These are phyloP conservation scores for Oryzias javanicus DNA, from an alignment of 2,113 vertebrate genomes.

Conservation along the genomic window DNA sequence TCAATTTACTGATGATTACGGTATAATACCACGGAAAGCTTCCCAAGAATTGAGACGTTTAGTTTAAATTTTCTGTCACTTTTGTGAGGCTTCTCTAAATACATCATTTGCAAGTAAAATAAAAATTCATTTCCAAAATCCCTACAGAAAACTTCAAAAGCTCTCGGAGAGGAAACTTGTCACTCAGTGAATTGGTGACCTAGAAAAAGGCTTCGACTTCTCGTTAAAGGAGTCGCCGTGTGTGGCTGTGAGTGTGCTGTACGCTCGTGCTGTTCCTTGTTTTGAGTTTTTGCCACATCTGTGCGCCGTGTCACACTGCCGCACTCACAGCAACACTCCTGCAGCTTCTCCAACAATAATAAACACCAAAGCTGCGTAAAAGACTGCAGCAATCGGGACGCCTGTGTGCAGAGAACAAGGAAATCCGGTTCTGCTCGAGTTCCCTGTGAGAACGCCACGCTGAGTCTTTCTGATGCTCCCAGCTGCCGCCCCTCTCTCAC, in stretches of 20 bases:
- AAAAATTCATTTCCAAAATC: slow-evolving; percentile 43
- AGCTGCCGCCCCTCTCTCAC: background rate
- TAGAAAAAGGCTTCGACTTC: slow-evolving; percentile 51
- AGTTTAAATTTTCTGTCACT: slow-evolving; percentile 4
- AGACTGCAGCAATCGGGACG: slow-evolving; percentile 34
- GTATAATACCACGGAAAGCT: background rate
- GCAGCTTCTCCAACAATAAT: slow-evolving; percentile 45
- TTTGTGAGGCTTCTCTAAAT: slow-evolving; percentile 24
- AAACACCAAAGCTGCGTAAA: slow-evolving; percentile 33
- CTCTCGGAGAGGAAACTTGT: slow-evolving; percentile 37
- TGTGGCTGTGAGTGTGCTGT: background rate
- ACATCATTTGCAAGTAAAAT: slow-evolving; percentile 18
- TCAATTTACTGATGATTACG: background rate
- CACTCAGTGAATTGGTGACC: slow-evolving; percentile 54
- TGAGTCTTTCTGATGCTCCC: slow-evolving; percentile 14
- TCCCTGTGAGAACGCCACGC: background rate
- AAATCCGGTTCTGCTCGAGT: slow-evolving; percentile 19
- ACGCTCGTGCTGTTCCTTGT: slow-evolving; percentile 38
- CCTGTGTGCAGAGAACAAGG: slow-evolving; percentile 30
- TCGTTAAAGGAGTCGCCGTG: slow-evolving; percentile 13
- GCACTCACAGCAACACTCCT: slow-evolving; percentile 36
- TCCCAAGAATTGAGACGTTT: slow-evolving; percentile 1
- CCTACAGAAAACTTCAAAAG: slow-evolving; percentile 49
- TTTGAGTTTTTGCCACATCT: slow-evolving; percentile 57
- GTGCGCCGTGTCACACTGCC: slow-evolving; percentile 36